Evolutionary conservation across 1,140 invertebrate species (phyloP), one percentile per base, ranked within the genome.

Genomic region (Caenorhabditis remanei): DNA sequence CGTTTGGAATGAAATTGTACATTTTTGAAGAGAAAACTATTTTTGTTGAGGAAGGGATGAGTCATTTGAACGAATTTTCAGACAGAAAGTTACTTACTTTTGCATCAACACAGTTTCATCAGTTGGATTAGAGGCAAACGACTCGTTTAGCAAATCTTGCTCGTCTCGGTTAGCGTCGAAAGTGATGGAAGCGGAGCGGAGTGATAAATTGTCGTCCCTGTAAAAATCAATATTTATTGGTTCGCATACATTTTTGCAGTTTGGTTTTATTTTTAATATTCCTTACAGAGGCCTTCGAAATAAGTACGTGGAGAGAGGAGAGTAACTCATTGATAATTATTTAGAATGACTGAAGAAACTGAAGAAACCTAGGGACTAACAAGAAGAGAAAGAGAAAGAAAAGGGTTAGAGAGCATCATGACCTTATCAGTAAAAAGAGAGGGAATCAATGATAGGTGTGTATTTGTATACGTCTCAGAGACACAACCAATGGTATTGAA

Each of bases 361-460:
- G 32, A 14, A 48, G 4, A 43, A 32, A 32, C 4, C 7, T 19
- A 24, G n/a, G 19, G 14, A 43, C 1, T 11, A 53, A 24, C 21
- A 32, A 53, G 6, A 48, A 63, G 19, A 16, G 61, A 50, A 24
- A 63, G 19, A 16, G 40, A 50, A 24, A 79, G 46, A 79, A 24
- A 67, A 65, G 61, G 84, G 84, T 85, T 71, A 85, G n/a, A 61
- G 43, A 85, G 67, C 84, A 65, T 40, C 63, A 85, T 48, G 11
- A 24, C 53, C 19, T 79, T 79, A 79, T 79, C 71, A 79, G 71
- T 24, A 50, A 79, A 53, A 79, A 9, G 46, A 24, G 40, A 50
- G 43, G n/a, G 53, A 41, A 63, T 24, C 53, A 41, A 16, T 32
- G 41, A 85, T 6, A 40, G 43, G 50, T 67, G 19, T 63, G 84